Evolutionary conservation across 2,113 vertebrate species (phyloP), one percentile per base, ranked within the genome.

Genomic region (Theristicus caerulescens): DNA sequence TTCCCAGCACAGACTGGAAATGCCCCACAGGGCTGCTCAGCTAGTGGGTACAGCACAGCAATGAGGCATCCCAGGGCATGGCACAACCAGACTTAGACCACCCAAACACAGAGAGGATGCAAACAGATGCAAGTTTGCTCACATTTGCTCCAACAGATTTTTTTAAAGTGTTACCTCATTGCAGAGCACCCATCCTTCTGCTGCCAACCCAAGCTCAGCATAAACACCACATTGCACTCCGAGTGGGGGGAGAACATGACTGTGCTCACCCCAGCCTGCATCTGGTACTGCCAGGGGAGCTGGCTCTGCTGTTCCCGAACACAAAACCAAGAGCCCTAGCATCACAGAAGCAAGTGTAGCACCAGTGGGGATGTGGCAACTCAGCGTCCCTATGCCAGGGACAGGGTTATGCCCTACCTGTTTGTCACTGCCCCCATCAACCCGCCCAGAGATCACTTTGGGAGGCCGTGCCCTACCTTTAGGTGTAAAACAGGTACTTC

Each of bases 191-290:
- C 13, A 5, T 32, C 44, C 82, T 88, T 38, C 76, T 58, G 61
- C 74, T 72, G 71, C 44, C 49, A 88, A 27, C 22, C 26, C 66
- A 55, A 42, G 61, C 44, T 80, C 62, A 13, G 49, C 26, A 32
- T 7, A 80, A 88, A 88, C 76, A 86, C 17, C 79, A 59, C 44
- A 46, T 1, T 72, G 47, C 26, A 13, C 26, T 72, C 26, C 0
- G 0, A 82, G 62, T 6, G 13, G 64, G 6, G 25, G 29, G n/a
- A 71, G n/a, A 86, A 82, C 8, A 22, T 0, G 17, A 26, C 71
- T 38, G 27, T 36, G 70, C 26, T 40, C 62, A 51, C n/a, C 19
- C 32, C 88, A 88, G 57, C 32, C 57, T 54, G 46, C 31, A 13
- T 24, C 82, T 85, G 47, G 47, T 40, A 44, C 46, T 46, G 47